Conservation (phyloP, 2,113 vertebrate genomes). For the Emberiza fucata region DNA sequence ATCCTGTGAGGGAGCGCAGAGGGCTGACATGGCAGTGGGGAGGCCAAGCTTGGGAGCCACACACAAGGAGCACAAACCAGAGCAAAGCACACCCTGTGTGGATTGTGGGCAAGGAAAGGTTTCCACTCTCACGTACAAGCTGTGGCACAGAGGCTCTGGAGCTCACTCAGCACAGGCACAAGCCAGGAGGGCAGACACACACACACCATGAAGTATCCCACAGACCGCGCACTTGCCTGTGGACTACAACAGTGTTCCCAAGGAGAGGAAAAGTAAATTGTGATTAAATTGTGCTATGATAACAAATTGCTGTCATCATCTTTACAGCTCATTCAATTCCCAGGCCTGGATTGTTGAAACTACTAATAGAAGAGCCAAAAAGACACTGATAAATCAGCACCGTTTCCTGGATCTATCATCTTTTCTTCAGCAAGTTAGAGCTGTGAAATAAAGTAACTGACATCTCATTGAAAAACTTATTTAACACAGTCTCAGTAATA, state of each 20-base stretch:
- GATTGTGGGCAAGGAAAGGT: background rate
- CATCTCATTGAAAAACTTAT: background rate
- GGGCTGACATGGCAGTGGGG: background rate
- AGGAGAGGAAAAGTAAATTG: background rate
- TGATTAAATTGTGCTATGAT: background rate
- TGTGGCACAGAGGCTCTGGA: background rate
- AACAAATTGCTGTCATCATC: background rate
- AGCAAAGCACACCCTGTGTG: background rate
- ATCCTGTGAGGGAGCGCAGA: background rate
- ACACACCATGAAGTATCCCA: background rate
- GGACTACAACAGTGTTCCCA: background rate
- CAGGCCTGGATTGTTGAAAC: background rate
- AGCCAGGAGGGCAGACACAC: background rate
- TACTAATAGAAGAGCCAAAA: background rate
- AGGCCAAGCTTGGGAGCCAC: background rate
- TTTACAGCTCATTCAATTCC: background rate
- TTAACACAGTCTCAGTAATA: background rate
- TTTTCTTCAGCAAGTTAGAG: background rate
- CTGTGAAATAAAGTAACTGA: background rate
- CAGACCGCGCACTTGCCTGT: background rate
- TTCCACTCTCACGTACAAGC: rapidly evolving
- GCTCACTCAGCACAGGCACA: background rate
- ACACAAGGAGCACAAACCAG: background rate
- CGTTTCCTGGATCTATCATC: background rate
- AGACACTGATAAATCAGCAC: background rate